These are phyloP conservation scores for Tenrec ecaudatus DNA, from an alignment of 2,113 vertebrate genomes.

Conservation along the genomic window DNA sequence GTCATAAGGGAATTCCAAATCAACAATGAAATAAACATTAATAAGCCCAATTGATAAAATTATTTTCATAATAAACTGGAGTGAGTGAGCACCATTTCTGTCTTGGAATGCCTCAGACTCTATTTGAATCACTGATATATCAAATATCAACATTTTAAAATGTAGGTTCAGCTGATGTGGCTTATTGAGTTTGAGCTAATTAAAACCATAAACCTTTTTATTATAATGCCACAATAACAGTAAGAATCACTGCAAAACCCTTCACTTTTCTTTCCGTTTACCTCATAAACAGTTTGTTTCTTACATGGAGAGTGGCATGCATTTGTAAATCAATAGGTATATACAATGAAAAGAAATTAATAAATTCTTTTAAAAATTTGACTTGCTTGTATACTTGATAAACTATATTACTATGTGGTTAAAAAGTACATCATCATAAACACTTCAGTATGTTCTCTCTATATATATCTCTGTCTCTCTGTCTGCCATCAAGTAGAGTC, in stretches of 20 bases:
- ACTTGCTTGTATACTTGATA: too few species aligned
- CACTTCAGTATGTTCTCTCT: too few species aligned
- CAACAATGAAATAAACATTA: background rate
- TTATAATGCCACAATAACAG: background rate
- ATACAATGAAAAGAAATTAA: background rate
- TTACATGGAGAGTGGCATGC: background rate
- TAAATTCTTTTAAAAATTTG: too few species aligned
- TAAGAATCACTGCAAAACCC: background rate
- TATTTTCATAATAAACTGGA: background rate
- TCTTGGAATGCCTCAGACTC: background rate
- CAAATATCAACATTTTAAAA: background rate
- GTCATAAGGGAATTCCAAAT: constrained; percentile 3
- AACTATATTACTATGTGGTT: too few species aligned
- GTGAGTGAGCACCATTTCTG: background rate
- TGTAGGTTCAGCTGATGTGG: background rate
- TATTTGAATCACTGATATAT: background rate
- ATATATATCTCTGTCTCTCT: too few species aligned
- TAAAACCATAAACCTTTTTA: background rate
- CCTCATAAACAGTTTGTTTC: background rate
- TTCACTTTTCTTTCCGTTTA: background rate
- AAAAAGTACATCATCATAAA: too few species aligned
- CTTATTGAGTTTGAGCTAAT: background rate
- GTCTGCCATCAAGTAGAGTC: too few species aligned
- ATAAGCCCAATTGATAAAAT: background rate
- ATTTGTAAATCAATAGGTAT: background rate